Percentiles rank a stretch among this genome's conserved stretches.
Conservation (phyloP, 2,113 vertebrate genomes). For the Mormyrus iriodes region DNA sequence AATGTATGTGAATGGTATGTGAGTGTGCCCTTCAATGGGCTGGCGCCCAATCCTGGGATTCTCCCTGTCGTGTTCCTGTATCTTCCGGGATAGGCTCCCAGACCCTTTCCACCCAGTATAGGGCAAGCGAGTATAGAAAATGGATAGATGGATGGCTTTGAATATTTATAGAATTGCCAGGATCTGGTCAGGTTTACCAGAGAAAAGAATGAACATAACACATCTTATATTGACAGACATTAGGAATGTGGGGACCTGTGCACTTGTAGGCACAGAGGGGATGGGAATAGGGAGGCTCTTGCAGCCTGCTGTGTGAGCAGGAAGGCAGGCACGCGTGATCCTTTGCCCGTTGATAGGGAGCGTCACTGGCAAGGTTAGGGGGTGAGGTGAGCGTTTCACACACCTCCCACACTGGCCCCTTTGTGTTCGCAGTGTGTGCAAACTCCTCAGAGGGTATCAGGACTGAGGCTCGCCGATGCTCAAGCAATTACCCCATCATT, state of each 20-base stretch:
- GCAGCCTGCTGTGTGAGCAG: conserved; percentile 74
- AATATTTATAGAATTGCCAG: no score
- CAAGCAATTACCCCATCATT: conserved; percentile 78
- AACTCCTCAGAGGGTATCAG: no score
- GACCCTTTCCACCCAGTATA: no score
- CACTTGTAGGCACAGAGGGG: not conserved
- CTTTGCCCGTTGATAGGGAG: conserved; percentile 91
- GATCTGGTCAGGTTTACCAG: not conserved
- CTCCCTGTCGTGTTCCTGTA: no score
- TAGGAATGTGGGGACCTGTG: not conserved
- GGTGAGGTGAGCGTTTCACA: conserved; percentile 39
- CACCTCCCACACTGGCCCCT: conserved; percentile 19
- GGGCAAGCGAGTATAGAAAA: not conserved
- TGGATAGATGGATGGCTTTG: not conserved
- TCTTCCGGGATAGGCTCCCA: no score
- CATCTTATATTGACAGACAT: not conserved
- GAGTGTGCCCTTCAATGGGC: no score
- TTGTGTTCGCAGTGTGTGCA: not conserved
- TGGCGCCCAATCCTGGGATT: not conserved
- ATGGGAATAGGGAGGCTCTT: not conserved
- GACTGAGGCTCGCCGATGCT: conserved; percentile 45
- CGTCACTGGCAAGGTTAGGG: conserved; percentile 71
- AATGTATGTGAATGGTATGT: no score
- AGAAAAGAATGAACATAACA: not conserved
- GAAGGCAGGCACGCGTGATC: conserved; percentile 83